A percentile compares a stretch with the other conserved stretches of the same genome.
Conservation (phyloP, 2,888 invertebrate species). For the Pristionchus japonicus region DNA sequence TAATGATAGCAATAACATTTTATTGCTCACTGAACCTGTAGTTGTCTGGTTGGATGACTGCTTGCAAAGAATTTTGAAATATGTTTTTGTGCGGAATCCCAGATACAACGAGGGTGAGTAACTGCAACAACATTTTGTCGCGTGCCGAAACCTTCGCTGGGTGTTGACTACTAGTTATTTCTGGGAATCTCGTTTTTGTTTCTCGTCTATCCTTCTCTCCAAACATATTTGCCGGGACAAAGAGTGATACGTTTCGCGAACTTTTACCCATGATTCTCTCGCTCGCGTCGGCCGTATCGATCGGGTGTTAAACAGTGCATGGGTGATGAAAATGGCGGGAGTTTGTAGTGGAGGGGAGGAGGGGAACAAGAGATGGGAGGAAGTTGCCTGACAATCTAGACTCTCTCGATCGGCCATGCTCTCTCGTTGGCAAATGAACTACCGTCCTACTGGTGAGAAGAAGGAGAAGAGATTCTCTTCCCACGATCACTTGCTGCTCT, state of each 20-base stretch:
- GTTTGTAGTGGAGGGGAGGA: conserved; percentile 16
- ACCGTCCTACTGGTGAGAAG: background rate
- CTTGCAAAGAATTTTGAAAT: too few species aligned
- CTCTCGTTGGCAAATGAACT: conserved; percentile 32
- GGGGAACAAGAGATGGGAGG: background rate
- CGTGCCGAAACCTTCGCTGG: background rate
- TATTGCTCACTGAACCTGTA: too few species aligned
- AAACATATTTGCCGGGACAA: conserved; percentile 1
- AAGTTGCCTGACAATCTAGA: background rate
- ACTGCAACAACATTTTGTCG: background rate
- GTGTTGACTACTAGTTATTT: background rate
- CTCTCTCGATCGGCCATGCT: background rate
- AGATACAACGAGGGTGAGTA: too few species aligned
- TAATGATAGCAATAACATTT: too few species aligned
- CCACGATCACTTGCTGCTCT: background rate
- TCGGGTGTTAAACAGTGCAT: conserved; percentile 34
- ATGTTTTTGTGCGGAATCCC: too few species aligned
- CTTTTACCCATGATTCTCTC: background rate
- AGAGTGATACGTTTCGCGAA: background rate
- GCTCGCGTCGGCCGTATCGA: conserved; percentile 23
- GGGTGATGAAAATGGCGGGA: conserved; percentile 32
- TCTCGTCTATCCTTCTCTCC: background rate
- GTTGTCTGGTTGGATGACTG: too few species aligned
- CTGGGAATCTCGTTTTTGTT: conserved; percentile 10
- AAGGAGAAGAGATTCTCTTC: background rate